Percentiles rank a stretch among this genome's conserved stretches.
phyloP scores from a whole-genome alignment of 64 coral and sea anemone genomes.

The Orbicella faveolata region DNA sequence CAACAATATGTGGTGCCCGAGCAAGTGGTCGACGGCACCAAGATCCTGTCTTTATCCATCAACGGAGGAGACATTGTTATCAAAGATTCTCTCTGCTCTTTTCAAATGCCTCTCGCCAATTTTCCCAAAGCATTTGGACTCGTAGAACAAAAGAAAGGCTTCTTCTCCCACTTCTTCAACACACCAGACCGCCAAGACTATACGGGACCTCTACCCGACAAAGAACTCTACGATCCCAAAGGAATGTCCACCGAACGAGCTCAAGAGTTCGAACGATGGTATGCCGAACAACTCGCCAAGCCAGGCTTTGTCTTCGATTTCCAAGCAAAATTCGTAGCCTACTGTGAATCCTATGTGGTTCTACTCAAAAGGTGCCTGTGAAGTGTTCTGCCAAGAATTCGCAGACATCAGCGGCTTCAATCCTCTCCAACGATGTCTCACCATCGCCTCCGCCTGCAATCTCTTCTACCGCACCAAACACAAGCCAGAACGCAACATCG shows the following conservation, averaged over 20 bases:
- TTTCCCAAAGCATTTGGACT: constrained; percentile 40
- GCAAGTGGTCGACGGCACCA: no score
- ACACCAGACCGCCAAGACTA: neutral
- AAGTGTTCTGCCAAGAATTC: no score
- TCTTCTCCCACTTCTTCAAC: constrained; percentile 47
- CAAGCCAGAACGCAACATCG: no score
- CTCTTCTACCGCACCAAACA: no score
- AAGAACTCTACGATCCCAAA: neutral
- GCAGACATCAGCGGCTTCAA: no score
- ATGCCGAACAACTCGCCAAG: neutral
- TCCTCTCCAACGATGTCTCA: no score
- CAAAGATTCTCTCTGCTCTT: constrained; percentile 32
- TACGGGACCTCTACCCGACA: neutral
- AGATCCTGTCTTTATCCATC: constrained; percentile 9
- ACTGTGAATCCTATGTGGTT: constrained; percentile 12
- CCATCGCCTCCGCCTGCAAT: no score
- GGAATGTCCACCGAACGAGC: neutral
- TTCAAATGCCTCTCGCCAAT: neutral
- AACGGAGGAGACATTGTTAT: neutral
- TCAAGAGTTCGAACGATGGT: neutral
- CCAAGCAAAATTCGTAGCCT: neutral
- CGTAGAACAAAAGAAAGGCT: neutral
- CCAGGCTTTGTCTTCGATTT: neutral
- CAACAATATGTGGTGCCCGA: no score
- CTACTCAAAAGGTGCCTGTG: no score